A percentile compares a stretch with the other conserved stretches of the same genome.
Evolutionary conservation across 1,140 invertebrate species (phyloP).

Genomic region (Heliconius eleuchia): DNA sequence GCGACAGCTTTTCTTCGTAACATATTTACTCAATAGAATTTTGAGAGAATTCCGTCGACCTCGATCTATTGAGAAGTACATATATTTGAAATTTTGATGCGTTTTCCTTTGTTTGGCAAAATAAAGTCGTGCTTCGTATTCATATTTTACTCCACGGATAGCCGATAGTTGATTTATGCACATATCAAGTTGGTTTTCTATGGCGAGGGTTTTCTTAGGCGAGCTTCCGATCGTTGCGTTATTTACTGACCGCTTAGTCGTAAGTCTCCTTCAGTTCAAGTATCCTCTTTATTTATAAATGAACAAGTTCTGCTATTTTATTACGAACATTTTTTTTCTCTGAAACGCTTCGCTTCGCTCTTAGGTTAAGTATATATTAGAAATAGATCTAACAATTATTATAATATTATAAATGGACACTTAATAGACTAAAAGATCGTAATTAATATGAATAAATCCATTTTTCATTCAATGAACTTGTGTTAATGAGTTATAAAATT

Average conservation of each 20-base stretch:
- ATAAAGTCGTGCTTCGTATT: constrained; percentile 30
- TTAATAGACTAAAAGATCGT: not conserved
- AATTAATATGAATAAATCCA: not conserved
- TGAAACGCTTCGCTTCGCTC: not conserved
- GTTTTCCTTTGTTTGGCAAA: constrained; percentile 30
- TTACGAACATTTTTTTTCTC: not conserved
- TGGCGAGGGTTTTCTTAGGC: constrained; percentile 14
- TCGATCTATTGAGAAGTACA: constrained; percentile 29
- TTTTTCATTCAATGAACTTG: not conserved
- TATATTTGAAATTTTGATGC: constrained; percentile 32
- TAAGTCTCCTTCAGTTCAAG: not conserved
- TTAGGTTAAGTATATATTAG: not conserved
- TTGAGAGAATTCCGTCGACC: constrained; percentile 31
- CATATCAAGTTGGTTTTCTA: constrained; percentile 21
- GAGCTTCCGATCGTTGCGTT: constrained; percentile 3
- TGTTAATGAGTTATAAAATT: constrained; percentile 1
- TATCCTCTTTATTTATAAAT: not conserved
- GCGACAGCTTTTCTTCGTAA: constrained; percentile 27
- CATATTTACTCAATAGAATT: constrained; percentile 29
- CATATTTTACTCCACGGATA: constrained; percentile 27
- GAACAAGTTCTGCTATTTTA: not conserved
- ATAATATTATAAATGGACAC: not conserved
- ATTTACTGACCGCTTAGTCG: constrained; percentile 11
- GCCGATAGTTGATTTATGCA: constrained; percentile 29
- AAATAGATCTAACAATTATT: not conserved